Conservation (phyloP, 2,797 vertebrate genomes). For the Pitangus sulphuratus region DNA sequence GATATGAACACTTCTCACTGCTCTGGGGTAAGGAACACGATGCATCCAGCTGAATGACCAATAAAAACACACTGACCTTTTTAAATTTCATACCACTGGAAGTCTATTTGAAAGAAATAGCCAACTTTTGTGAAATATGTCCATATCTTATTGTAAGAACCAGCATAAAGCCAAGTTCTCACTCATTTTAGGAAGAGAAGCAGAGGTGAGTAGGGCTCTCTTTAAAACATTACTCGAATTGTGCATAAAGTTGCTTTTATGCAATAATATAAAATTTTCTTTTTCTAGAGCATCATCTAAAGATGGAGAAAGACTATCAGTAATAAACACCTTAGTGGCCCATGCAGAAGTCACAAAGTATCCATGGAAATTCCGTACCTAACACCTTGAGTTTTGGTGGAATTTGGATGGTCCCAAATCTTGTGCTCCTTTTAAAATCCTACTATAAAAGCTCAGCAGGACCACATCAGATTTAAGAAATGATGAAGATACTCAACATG, state of each 20-base stretch:
- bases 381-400: background rate
- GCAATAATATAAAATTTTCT: background rate
- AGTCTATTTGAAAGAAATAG: background rate
- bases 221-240: background rate
- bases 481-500: background rate
- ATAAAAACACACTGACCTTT: background rate
- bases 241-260: background rate
- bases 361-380: background rate
- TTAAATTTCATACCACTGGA: background rate
- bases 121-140: background rate
- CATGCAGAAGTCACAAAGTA: background rate
- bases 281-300: background rate
- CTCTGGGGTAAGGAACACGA: background rate
- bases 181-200: background rate
- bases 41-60: background rate
- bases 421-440: background rate
- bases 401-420: background rate
- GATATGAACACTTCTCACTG: background rate
- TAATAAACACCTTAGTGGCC: background rate
- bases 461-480: background rate
- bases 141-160: background rate
- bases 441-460: background rate
- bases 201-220: background rate
- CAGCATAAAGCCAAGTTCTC: background rate
- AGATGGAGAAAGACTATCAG: background rate